These are phyloP conservation scores for Cynocephalus volans DNA, from an alignment of 2,113 vertebrate species.

Conservation along the genomic window DNA sequence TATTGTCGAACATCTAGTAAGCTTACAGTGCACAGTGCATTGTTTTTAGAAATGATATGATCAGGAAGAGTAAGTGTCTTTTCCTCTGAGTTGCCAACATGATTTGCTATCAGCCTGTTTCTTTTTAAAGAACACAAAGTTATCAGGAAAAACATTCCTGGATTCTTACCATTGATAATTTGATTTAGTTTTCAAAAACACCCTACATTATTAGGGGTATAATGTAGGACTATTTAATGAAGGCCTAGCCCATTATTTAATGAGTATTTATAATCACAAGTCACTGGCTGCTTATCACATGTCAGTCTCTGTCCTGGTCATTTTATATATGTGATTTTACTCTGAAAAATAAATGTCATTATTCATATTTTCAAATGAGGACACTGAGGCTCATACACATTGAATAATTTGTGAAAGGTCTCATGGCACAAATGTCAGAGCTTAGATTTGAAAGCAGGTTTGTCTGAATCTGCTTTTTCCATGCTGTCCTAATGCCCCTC, in stretches of 20 bases:
- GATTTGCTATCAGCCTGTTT: conserved; percentile 32
- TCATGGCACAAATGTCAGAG: neutral
- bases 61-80: conserved; percentile 55
- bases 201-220: neutral
- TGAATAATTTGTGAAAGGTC: neutral
- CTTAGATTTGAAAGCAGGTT: neutral
- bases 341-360: neutral
- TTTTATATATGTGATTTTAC: neutral
- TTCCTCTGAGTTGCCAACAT: conserved; percentile 50
- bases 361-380: conserved; percentile 4
- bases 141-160: neutral
- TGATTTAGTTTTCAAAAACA: neutral
- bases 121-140: conserved; percentile 54
- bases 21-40: neutral
- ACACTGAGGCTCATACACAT: neutral
- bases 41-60: conserved; percentile 20
- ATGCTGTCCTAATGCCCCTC: neutral
- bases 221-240: neutral
- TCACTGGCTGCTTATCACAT: neutral
- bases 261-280: neutral
- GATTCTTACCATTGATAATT: neutral
- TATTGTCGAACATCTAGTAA: neutral
- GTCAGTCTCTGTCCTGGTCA: neutral
- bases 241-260: neutral
- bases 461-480: neutral